phyloP scores from a whole-genome alignment of 1,140 invertebrate species.

The Carposina sasakii region DNA sequence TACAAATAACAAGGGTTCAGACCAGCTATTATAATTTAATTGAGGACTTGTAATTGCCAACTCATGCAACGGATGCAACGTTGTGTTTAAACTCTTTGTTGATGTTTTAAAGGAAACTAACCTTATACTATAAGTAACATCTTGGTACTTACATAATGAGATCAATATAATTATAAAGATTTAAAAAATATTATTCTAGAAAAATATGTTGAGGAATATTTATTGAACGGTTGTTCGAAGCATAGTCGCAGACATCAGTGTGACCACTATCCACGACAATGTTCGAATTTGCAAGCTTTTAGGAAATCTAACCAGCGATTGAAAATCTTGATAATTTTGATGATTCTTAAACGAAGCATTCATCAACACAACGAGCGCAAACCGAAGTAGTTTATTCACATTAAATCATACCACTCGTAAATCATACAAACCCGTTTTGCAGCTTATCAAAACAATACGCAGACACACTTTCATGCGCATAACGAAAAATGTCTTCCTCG shows the following conservation, averaged over 20 bases:
- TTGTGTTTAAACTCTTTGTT: constrained; percentile 19
- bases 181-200: too few relatives aligned
- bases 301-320: too few relatives aligned
- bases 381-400: constrained; percentile 71
- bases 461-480: constrained; percentile 61
- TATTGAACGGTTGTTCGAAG: too few relatives aligned
- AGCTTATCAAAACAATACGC: constrained; percentile 73
- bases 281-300: too few relatives aligned
- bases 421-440: constrained; percentile 70
- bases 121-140: too few relatives aligned
- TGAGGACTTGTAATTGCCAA: constrained; percentile 38
- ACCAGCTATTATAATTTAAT: constrained; percentile 53
- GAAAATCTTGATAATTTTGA: too few relatives aligned
- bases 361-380: constrained; percentile 66
- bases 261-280: too few relatives aligned
- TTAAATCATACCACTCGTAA: constrained; percentile 72
- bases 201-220: too few relatives aligned
- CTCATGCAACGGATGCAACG: constrained; percentile 31
- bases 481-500: constrained; percentile 52
- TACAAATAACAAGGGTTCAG: constrained; percentile 40
- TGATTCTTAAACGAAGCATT: constrained; percentile 65
- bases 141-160: too few relatives aligned
- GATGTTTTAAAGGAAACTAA: background rate
- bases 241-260: too few relatives aligned
- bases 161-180: too few relatives aligned